Evolutionary conservation across 2,888 invertebrate species (phyloP), one percentile per base, ranked within the genome.

Genomic region (Drosophila prolongata): DNA sequence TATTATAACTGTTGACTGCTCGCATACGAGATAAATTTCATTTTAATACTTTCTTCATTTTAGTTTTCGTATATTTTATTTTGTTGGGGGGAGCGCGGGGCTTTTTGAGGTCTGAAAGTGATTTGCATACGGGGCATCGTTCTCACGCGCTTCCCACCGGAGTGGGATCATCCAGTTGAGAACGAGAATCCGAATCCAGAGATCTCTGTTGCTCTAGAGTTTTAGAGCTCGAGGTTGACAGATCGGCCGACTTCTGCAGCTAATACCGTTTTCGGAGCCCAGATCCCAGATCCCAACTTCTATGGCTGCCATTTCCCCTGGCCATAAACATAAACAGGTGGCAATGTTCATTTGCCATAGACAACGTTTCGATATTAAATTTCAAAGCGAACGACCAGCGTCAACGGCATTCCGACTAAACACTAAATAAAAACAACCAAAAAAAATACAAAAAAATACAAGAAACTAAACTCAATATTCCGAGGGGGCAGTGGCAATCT

Each of bases 311-410:
- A 80, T 64, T 83, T 78, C 77, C 79, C 78, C 56, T 71, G 71
- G 38, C 86, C 83, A 82, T 82, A 85, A 83, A 83, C 83, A 77
- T 78, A 84, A 89, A 84, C 90, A 89, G 89, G 90, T 90, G 90
- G 90, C 90, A 90, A 82, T 89, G 77, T 80, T 79, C 78, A 85
- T 89, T 89, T 87, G 80, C 90, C n/a, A 86, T 89, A 86, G 83
- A 87, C 89, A 83, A 79, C 79, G 80, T 85, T 80, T 80, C 76
- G 76, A 79, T 87, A 90, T 87, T 87, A 86, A 83, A 83, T 87
- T 80, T 89, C 88, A 81, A 86, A 89, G 80, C 75, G 68, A 71
- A 85, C 78, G 73, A 70, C 74, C 47, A 71, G 61, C 65, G 75
- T 72, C 71, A 64, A 82, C 86, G 77, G 78, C 83, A 83, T 85